These are phyloP conservation scores for Aselliscus stoliczkanus DNA, from an alignment of 2,797 vertebrate genomes.

Conservation along the genomic window DNA sequence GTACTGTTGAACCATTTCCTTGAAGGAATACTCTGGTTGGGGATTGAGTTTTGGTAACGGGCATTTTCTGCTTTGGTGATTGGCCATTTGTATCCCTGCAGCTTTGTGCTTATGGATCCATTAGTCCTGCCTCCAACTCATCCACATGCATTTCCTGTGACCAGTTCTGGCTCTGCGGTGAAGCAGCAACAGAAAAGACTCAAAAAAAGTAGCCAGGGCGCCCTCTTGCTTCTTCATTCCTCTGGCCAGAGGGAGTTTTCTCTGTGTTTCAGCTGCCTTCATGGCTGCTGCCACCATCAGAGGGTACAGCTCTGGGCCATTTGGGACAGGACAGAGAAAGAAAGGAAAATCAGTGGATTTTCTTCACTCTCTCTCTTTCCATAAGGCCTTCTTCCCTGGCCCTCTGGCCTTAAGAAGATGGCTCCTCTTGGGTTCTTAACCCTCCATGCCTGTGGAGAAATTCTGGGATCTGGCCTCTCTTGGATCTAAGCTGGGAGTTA, in stretches of 20 bases:
- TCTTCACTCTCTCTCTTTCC: background rate
- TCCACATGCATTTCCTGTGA: background rate
- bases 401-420: background rate
- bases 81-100: background rate
- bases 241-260: background rate
- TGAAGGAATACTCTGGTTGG: background rate
- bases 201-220: background rate
- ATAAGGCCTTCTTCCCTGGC: background rate
- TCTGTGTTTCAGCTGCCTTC: background rate
- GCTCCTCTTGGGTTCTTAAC: background rate
- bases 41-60: background rate
- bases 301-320: background rate
- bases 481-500: background rate
- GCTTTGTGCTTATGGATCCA: background rate
- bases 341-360: background rate
- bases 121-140: fast-evolving
- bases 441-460: background rate
- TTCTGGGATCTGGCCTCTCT: background rate
- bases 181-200: background rate
- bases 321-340: background rate
- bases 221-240: background rate
- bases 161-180: background rate
- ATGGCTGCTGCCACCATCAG: fast-evolving
- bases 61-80: background rate
- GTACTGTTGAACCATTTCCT: background rate